Base-by-base conservation (phyloP, 2,888 invertebrate genomes). In the Leucania comma region DNA sequence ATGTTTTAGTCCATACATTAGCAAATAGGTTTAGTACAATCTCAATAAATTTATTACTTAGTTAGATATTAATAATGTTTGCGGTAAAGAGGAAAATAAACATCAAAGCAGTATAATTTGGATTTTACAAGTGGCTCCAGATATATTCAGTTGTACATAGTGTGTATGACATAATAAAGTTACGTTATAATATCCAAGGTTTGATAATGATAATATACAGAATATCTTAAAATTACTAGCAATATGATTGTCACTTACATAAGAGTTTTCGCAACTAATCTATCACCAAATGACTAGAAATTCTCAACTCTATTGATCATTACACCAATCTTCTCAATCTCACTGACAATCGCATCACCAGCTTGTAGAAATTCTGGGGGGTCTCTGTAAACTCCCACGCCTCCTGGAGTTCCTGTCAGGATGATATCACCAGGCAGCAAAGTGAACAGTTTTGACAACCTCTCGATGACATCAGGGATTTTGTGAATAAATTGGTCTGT, bases 401-500 rank as follows among this genome's bases (percentile, higher is more conserved):
- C 97, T 3, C 96, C 93, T 0, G 98, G 98, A 1, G 98, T 98
- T 20, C 98, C 98, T 6, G 98, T 98, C 75, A 98, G 90, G 80
- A 98, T 98, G 0, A 98, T 95, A 89, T 98, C 98, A 53, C 98
- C 98, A 8, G 98, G 98, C 59, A 97, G 94, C 46, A 98, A 93
- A 0, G 98, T 98, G 77, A 98, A 96, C 65, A 97, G 96, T 78
- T 97, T 88, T 1, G 90, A 88, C 26, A 98, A 90, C 83, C 97
- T 97, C 4, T 97, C 96, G 51, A 98, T 97, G 17, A 98, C 93
- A 78, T 97, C 97, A 75, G 97, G 97, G 50, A 98, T 97, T 86
- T 97, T 97, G 88, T 98, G 98, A 56, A 98, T 97, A 86, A 98
- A 95, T 87, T 98, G 97, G 20, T 96, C 95, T 0, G 98, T 98